Conservation (phyloP, 2,888 invertebrate genomes). For the Thymelicus acteon region DNA sequence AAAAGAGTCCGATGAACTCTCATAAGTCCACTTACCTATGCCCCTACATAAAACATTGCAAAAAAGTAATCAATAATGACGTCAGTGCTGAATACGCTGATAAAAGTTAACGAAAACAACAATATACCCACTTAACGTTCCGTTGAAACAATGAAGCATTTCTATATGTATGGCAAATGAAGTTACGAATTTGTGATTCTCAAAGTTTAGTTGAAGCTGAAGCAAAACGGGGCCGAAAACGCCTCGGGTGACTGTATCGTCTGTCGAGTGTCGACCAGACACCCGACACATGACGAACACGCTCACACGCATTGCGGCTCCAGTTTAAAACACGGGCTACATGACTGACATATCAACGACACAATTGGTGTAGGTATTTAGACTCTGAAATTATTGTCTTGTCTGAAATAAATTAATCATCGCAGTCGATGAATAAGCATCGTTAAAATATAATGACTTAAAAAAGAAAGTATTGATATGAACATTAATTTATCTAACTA, state of each 20-base stretch:
- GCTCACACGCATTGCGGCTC: background rate
- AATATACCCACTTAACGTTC: background rate
- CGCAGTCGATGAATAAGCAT: no score
- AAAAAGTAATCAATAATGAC: no score
- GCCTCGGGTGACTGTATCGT: background rate
- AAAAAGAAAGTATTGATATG: no score
- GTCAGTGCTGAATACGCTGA: no score
- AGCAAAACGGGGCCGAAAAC: background rate
- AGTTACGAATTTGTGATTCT: background rate
- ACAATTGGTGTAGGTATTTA: background rate
- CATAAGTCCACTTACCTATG: background rate
- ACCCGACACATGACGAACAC: background rate
- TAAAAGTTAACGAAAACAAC: background rate
- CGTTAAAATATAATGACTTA: no score
- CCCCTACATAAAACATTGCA: no score
- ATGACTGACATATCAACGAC: background rate
- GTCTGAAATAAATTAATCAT: no score
- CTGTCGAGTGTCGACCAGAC: no score
- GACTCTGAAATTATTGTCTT: no score
- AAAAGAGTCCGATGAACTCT: background rate
- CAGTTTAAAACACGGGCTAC: background rate
- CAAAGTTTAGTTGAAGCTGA: slow-evolving; percentile 3
- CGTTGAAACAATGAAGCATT: no score
- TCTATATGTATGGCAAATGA: background rate
- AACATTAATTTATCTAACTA: no score